Evolutionary conservation across 2,888 invertebrate species (phyloP), one percentile per base, ranked within the genome.

Genomic region (Agriopis marginaria): DNA sequence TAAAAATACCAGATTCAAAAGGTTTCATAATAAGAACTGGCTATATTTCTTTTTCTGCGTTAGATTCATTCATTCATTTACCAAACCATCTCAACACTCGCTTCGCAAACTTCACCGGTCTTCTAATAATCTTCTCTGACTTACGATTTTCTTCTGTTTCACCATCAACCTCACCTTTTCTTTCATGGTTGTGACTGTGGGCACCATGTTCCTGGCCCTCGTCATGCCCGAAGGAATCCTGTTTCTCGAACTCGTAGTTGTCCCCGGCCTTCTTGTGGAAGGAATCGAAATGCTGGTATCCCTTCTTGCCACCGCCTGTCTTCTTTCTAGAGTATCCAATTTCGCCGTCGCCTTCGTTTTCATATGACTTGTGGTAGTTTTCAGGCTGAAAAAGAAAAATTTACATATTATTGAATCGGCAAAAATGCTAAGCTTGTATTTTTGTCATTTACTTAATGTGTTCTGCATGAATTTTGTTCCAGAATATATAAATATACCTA

Each of bases 231-330:
- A 91, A 97, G 61, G 96, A 95, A 55, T 96, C 95, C 80, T 96
- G 95, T 80, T 95, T 95, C 84, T 96, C 96, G 78, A 96, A 96
- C 75, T 96, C 97, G 86, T 96, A 97, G 81, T 96, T 95, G 86
- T 97, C 97, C 0, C 96, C 96, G 49, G 95, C 96, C 84, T 96
- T 96, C 86, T 96, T 97, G 89, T 97, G 96, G 89, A 91, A 97
- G 62, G 96, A 95, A 88, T 96, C 97, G 80, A 95, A 96, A 78
- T 96, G 96, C 85, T 96, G 96, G 91, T 97, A 97, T 0, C 97
- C 97, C 76, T 96, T 95, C 82, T 95, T 96, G 40, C 96, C 96
- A 59, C 96, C 96, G 71, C 95, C 96, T 53, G 95, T 90, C 81
- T 95, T 95, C 82, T 95, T 95, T 73, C 95, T 95, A 56, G 95